These are phyloP conservation scores for Rhodinocichla rosea DNA, from an alignment of 2,113 vertebrate genomes.

Conservation along the genomic window DNA sequence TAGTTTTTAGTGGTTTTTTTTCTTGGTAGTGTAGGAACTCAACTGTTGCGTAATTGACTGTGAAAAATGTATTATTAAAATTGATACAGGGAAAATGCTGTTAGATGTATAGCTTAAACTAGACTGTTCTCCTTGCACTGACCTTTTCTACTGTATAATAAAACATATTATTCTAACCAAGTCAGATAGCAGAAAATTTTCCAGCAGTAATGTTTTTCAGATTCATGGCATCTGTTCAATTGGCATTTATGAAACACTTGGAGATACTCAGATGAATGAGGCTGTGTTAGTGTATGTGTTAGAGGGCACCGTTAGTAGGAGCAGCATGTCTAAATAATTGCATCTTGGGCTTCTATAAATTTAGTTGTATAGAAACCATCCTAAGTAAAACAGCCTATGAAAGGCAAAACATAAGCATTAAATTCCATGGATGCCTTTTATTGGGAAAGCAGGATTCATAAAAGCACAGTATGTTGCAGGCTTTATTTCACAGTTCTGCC, in stretches of 20 bases:
- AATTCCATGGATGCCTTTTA: conserved; percentile 13
- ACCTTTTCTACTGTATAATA: background rate
- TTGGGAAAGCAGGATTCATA: conserved; percentile 43
- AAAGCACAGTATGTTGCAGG: conserved; percentile 58
- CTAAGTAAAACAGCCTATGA: conserved; percentile 8
- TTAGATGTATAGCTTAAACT: background rate
- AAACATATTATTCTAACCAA: background rate
- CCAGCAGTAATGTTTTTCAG: background rate
- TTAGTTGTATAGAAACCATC: background rate
- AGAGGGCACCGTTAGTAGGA: background rate
- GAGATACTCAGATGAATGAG: background rate
- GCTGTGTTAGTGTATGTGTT: background rate
- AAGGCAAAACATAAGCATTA: conserved; percentile 37
- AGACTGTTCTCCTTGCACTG: background rate
- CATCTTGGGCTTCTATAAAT: background rate
- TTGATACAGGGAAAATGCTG: background rate
- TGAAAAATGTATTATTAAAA: background rate
- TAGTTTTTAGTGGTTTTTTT: background rate
- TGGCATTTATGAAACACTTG: conserved; percentile 20
- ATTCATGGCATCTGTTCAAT: background rate
- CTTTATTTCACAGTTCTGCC: conserved; percentile 66
- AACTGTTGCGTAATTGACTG: background rate
- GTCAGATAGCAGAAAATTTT: conserved; percentile 20
- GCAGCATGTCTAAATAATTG: background rate
- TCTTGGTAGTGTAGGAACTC: background rate